Percentiles rank a stretch among this genome's conserved stretches.
phyloP scores from a whole-genome alignment of 2,888 invertebrate genomes.

The Ischnus inquisitorius region DNA sequence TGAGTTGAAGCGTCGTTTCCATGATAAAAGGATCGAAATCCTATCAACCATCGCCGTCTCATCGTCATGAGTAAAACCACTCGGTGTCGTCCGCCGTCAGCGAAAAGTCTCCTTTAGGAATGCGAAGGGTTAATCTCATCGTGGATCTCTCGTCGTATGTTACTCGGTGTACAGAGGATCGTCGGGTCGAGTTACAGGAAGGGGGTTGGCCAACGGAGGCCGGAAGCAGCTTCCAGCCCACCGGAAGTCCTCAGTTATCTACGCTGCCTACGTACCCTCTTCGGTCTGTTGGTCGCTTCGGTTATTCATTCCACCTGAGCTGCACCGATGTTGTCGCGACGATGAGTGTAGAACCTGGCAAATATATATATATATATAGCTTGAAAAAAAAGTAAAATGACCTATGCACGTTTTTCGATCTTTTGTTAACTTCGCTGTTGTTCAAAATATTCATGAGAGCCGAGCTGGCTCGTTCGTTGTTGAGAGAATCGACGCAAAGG shows the following conservation, averaged over 20 bases:
- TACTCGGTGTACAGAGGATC: not conserved
- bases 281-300: constrained; percentile 39
- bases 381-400: not conserved
- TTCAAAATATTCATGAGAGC: not conserved
- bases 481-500: constrained; percentile 1
- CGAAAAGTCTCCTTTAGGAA: no score
- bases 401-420: constrained; percentile 17
- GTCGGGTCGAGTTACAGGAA: constrained; percentile 30
- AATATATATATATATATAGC: constrained; percentile 10
- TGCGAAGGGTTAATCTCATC: not conserved
- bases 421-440: constrained; percentile 19
- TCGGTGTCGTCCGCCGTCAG: no score
- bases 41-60: no score
- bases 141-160: not conserved
- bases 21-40: no score
- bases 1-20: no score
- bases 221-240: constrained; percentile 55
- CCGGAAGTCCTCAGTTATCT: constrained; percentile 66
- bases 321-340: not conserved
- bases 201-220: constrained; percentile 35
- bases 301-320: constrained; percentile 11
- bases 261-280: constrained; percentile 48
- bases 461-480: constrained; percentile 1
- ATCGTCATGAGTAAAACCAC: no score
- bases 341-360: constrained; percentile 10